Evolutionary conservation across 2,888 invertebrate species (phyloP), one percentile per base, ranked within the genome.

Genomic region (Griposia aprilina): DNA sequence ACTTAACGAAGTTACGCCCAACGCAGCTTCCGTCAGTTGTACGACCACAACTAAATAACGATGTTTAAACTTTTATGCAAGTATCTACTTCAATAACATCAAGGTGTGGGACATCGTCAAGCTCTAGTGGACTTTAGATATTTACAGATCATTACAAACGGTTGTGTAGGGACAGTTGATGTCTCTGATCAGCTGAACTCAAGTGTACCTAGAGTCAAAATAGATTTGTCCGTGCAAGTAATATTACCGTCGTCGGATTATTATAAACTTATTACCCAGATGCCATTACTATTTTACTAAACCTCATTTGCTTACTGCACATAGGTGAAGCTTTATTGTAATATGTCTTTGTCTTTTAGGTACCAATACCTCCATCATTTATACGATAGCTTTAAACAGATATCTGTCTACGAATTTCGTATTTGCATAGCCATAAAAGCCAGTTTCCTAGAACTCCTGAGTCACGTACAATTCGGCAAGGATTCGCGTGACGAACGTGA

Each of bases 401-500:
- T 70, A 48, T 36, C 45, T 41, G 71, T 80, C 84, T 80, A 26
- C 41, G 4, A 62, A 80, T 36, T 72, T 26, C 50, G n/a, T n/a
- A 85, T 77, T 70, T 67, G 36, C 60, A 55, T 55, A 48, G 5
- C 6, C 45, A 10, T 57, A 69, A 69, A 83, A 63, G 55, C 41
- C 41, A 5, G 50, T 59, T 74, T 63, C 84, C n/a, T 41, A 45
- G 50, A 65, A 76, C 0, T 48, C 62, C 60, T 69, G 59, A 84
- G 71, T 81, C 74, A 84, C 87, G 71, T 77, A 72, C 13, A 52
- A 77, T 85, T 83, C 80, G 68, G 80, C 79, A 76, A 84, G 86
- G 84, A 90, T 92, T 93, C 87, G 93, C 87, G 91, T 92, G 91
- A 90, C 91, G 87, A 88, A 81, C 76, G 84, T 55, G 48, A 66